Conservation (phyloP, 2,113 vertebrate species). For the Dasypus novemcinctus region DNA sequence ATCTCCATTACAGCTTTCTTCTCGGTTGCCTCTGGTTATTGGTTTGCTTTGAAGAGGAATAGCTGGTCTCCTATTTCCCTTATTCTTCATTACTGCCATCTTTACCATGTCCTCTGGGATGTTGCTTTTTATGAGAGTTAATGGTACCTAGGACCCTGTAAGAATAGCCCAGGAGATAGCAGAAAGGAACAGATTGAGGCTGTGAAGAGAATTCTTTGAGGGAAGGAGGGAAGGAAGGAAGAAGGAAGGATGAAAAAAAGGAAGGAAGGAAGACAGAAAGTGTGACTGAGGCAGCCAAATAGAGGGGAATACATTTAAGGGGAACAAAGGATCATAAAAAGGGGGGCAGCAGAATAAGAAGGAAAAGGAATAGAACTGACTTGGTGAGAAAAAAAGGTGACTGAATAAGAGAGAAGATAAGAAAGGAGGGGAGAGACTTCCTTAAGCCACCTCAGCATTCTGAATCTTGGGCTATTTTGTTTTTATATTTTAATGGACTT, state of each 20-base stretch:
- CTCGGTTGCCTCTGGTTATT: neutral
- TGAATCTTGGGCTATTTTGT: conserved; percentile 49
- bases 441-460: neutral
- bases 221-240: neutral
- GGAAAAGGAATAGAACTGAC: neutral
- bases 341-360: neutral
- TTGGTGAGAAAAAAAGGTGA: neutral
- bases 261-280: neutral
- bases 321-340: neutral
- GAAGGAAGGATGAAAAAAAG: neutral
- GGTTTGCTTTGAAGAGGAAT: neutral
- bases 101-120: neutral
- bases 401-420: conserved; percentile 13
- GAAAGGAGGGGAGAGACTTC: neutral
- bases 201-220: neutral
- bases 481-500: conserved; percentile 61
- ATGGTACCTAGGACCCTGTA: neutral
- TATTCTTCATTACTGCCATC: neutral
- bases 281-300: no score
- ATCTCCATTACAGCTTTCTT: neutral
- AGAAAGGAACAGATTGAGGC: neutral
- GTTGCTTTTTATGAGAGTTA: neutral
- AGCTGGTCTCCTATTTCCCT: neutral
- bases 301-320: neutral
- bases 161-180: neutral